Percentiles rank a stretch among this genome's conserved stretches.
These are phyloP conservation scores for Taphrorychus bicolor DNA, from an alignment of 2,888 invertebrate genomes.

Conservation along the genomic window DNA sequence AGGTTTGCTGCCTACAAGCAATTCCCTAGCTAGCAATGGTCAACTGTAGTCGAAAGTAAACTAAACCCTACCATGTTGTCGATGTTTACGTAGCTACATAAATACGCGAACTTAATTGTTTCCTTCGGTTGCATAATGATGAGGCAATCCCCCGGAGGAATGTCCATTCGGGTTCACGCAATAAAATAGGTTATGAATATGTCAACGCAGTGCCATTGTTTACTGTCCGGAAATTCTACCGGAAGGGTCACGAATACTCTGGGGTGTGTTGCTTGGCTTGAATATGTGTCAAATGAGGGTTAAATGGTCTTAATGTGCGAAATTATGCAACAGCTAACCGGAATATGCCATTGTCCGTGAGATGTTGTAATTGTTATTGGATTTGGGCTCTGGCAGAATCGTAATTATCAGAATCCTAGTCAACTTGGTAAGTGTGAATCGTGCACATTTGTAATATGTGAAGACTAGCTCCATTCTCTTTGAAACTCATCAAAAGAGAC, in stretches of 20 bases:
- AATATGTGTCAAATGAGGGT: slow-evolving; percentile 36
- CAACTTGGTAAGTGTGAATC: not conserved
- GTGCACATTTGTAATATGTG: not conserved
- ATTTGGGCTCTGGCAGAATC: slow-evolving; percentile 7
- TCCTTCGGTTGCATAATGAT: slow-evolving; percentile 36
- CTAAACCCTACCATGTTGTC: slow-evolving; percentile 7
- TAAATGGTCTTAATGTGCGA: slow-evolving; percentile 36
- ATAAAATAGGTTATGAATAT: slow-evolving; percentile 38
- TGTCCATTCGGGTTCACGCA: slow-evolving; percentile 29
- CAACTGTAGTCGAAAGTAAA: slow-evolving; percentile 6
- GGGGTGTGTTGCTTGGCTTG: slow-evolving; percentile 34
- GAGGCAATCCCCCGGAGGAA: slow-evolving; percentile 31
- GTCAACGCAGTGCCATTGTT: slow-evolving; percentile 39
- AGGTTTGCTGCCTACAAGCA: no score
- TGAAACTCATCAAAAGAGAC: not conserved
- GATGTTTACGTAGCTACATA: slow-evolving; percentile 37
- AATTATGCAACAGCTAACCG: slow-evolving; percentile 31
- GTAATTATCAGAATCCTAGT: not conserved
- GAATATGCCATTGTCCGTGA: slow-evolving; percentile 27
- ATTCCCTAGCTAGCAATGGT: slow-evolving; percentile 5
- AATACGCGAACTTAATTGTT: slow-evolving; percentile 39
- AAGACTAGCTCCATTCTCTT: not conserved
- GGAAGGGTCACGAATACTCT: slow-evolving; percentile 32
- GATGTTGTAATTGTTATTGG: slow-evolving; percentile 28
- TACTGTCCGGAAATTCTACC: slow-evolving; percentile 26